Percentiles rank a stretch among this genome's conserved stretches.
These are phyloP conservation scores for Margaritifera margaritifera DNA, from an alignment of 2,888 invertebrate genomes.

Conservation along the genomic window DNA sequence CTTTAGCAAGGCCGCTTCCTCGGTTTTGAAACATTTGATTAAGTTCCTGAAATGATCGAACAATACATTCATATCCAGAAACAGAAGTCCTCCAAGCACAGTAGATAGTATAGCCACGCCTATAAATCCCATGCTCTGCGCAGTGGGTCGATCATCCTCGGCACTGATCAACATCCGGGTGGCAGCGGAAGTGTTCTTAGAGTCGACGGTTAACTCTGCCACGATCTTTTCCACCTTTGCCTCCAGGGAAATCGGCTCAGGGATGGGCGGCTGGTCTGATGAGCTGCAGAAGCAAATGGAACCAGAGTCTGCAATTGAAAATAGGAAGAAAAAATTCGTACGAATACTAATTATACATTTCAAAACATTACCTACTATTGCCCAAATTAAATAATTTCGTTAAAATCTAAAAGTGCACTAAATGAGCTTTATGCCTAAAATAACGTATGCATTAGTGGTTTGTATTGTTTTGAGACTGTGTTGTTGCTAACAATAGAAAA, in stretches of 20 bases:
- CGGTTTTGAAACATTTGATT: constrained; percentile 3
- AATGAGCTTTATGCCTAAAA: too few relatives aligned
- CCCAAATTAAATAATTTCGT: too few relatives aligned
- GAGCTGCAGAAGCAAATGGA: constrained; percentile 26
- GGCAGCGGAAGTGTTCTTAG: constrained; percentile 27
- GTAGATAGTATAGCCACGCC: constrained; percentile 21
- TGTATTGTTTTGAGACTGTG: too few relatives aligned
- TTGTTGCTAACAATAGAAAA: too few relatives aligned
- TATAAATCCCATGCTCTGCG: constrained; percentile 24
- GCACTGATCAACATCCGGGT: constrained; percentile 19
- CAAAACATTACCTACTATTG: too few relatives aligned
- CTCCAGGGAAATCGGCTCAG: constrained; percentile 22
- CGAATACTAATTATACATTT: too few relatives aligned
- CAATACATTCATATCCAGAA: constrained; percentile 23
- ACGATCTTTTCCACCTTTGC: constrained; percentile 20
- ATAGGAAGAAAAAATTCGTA: too few relatives aligned
- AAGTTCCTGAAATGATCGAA: constrained; percentile 6
- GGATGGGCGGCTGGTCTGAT: constrained; percentile 29
- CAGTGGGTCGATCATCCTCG: constrained; percentile 34
- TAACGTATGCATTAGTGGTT: too few relatives aligned
- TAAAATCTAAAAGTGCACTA: too few relatives aligned
- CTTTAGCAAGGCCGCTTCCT: too few relatives aligned
- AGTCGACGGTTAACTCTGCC: constrained; percentile 20
- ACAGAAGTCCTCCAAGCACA: constrained; percentile 25
- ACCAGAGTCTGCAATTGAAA: too few relatives aligned